Conservation (phyloP, 2,113 vertebrate species). For the Leptocoma aspasia region DNA sequence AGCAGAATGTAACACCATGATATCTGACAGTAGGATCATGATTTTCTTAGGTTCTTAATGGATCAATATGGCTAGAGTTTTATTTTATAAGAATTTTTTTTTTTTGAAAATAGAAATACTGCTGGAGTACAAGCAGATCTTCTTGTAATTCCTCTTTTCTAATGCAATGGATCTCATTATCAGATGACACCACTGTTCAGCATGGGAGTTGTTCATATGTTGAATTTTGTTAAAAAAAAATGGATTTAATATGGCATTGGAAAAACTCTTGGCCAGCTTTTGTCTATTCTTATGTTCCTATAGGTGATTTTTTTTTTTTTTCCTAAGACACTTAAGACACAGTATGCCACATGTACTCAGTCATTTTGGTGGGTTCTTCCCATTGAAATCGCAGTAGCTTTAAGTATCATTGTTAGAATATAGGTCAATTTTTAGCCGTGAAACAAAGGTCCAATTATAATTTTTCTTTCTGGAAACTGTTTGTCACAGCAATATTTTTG, state of each 20-base stretch:
- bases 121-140: neutral
- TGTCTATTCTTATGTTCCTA: neutral
- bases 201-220: neutral
- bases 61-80: neutral
- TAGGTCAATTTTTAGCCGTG: neutral
- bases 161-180: neutral
- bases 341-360: neutral
- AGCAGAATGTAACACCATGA: neutral
- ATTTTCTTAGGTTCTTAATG: neutral
- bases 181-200: neutral
- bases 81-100: neutral
- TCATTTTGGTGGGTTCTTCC: neutral
- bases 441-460: neutral
- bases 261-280: neutral
- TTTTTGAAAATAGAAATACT: neutral
- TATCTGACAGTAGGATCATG: neutral
- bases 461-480: neutral
- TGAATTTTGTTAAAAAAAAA: neutral
- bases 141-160: neutral
- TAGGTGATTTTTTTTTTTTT: too few species aligned
- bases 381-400: neutral
- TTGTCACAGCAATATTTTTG: neutral
- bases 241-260: neutral
- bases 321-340: neutral
- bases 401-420: neutral